A percentile compares a stretch with the other conserved stretches of the same genome.
Evolutionary conservation across 2,797 vertebrate species (phyloP).

Genomic region (Sebastes flavidus): DNA sequence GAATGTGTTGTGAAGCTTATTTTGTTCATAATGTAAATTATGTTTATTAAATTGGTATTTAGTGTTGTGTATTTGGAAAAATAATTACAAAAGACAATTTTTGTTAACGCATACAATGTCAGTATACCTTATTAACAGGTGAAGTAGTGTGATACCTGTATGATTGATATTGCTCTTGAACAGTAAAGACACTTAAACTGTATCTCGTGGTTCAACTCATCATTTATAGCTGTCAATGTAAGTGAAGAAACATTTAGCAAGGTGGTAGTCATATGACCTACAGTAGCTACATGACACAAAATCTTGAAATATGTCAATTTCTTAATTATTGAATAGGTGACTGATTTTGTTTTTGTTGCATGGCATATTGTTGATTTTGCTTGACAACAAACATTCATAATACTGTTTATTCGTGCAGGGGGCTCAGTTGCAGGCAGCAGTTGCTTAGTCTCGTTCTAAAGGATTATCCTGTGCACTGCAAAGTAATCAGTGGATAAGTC

Average conservation of each 20-base stretch:
- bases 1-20: background rate
- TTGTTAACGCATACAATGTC: background rate
- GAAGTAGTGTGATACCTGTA: background rate
- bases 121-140: background rate
- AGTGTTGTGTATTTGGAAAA: background rate
- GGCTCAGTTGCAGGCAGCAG: conserved; percentile 71
- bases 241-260: background rate
- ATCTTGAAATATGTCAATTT: background rate
- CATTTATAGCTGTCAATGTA: too few species aligned
- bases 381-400: background rate
- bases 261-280: background rate
- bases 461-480: conserved; percentile 78
- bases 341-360: background rate
- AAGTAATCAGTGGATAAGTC: conserved; percentile 80
- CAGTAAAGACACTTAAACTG: too few species aligned
- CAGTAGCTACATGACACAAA: background rate
- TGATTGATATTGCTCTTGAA: background rate
- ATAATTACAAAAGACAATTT: background rate
- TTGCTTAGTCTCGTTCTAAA: conserved; percentile 76
- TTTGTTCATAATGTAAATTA: background rate
- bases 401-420: conserved; percentile 29
- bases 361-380: too few species aligned
- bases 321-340: background rate
- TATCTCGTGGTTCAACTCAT: too few species aligned
- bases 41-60: background rate